Evolutionary conservation across 2,888 invertebrate species (phyloP).

Genomic region (Drosophila yooni): DNA sequence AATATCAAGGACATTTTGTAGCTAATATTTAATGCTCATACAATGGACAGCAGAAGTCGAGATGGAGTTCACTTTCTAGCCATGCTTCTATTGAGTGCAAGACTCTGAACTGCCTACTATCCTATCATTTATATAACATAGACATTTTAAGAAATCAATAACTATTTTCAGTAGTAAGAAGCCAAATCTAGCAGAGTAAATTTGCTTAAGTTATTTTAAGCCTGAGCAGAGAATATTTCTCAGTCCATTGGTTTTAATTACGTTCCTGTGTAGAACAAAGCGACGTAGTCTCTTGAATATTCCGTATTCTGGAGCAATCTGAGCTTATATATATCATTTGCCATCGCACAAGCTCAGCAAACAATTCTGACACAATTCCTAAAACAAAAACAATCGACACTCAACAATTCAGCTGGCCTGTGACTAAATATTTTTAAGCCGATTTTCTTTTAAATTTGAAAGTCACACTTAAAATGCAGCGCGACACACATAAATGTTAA

Average conservation of each 20-base stretch:
- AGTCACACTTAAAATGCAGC: conserved; percentile 6
- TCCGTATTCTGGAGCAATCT: neutral
- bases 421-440: neutral
- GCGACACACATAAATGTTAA: neutral
- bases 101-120: neutral
- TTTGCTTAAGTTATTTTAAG: neutral
- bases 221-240: neutral
- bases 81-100: neutral
- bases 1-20: neutral
- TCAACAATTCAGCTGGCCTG: neutral
- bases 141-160: neutral
- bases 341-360: neutral
- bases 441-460: conserved; percentile 33
- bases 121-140: neutral
- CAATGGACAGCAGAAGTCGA: neutral
- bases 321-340: neutral
- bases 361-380: neutral
- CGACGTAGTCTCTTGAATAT: neutral
- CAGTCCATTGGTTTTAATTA: neutral
- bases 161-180: neutral
- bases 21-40: neutral
- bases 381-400: neutral
- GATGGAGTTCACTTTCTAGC: neutral
- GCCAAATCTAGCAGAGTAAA: neutral
- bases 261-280: neutral